Evolutionary conservation across 1,140 invertebrate genomes (phyloP), one percentile per base, ranked within the genome.

Genomic region (Euura saliciscinereae): DNA sequence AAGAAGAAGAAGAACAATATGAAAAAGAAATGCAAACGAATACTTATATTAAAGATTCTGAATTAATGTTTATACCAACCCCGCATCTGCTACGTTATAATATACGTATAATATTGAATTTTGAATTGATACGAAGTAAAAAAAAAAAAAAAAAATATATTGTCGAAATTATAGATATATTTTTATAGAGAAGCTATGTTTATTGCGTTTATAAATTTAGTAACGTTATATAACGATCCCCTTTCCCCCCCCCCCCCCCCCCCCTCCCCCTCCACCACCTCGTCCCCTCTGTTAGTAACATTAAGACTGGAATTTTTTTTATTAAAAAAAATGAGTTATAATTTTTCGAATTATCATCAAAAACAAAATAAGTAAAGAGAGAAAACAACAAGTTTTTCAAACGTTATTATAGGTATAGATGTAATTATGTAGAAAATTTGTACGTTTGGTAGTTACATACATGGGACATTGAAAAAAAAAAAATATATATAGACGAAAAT

Each of bases 91-190:
- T 28, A 28, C 28, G 28, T 28, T 28, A 28, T 28, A 28, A 28
- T 28, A 28, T 28, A 28, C 28, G 28, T 28, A 28, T 28, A 28
- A 28, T 28, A 28, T 28, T 28, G 28, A 28, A 28, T 28, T 28
- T 28, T 28, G 28, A 28, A 28, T 10, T 10, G 13, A 13, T 64
- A 64, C 13, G 59, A 64, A n/a, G n/a, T n/a, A n/a, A n/a, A n/a
- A 64, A 13, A 64, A 64, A 64, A 64, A 28, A 28, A 28, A 28
- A 28, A 28, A 28, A 28, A 28, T 1, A 44, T 67, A 11, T 67
- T 10, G 42, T 13, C 66, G 13, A 69, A 45, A 78, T 80, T 79
- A 78, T 74, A 80, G 69, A 78, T 80, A 80, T 80, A 80, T 80
- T 80, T 80, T 80, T 78, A 77, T 80, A 80, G 75, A 69, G 46